These are phyloP conservation scores for Carapus acus DNA, from an alignment of 2,797 vertebrate species.

Conservation along the genomic window DNA sequence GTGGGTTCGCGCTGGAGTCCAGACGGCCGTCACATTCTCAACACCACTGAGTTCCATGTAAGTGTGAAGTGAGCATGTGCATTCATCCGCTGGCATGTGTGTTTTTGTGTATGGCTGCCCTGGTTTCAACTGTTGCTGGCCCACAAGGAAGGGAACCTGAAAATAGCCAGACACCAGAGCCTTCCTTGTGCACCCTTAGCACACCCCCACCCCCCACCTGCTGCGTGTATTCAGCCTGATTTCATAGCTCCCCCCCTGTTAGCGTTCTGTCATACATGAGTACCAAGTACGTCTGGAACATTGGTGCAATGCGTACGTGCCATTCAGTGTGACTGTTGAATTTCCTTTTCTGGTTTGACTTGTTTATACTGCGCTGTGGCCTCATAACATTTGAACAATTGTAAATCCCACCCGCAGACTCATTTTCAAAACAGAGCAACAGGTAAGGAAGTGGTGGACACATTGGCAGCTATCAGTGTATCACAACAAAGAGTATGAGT, in stretches of 20 bases:
- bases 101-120: conserved; percentile 59
- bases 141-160: conserved; percentile 69
- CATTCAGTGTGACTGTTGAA: conserved; percentile 24
- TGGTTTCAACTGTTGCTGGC: conserved; percentile 77
- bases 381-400: neutral
- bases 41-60: conserved; percentile 97
- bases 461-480: too few species aligned
- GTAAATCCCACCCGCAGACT: neutral
- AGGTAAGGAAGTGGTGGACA: too few species aligned
- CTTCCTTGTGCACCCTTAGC: conserved; percentile 56
- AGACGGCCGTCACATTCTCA: conserved; percentile 97
- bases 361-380: conserved; percentile 16
- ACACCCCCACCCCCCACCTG: conserved; percentile 38
- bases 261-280: conserved; percentile 61
- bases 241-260: conserved; percentile 62
- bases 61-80: conserved; percentile 71
- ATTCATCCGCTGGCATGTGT: conserved; percentile 46
- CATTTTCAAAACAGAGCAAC: too few species aligned
- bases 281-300: conserved; percentile 54
- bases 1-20: conserved; percentile 95
- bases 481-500: too few species aligned
- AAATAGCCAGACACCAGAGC: conserved; percentile 73
- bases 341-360: conserved; percentile 30
- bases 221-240: conserved; percentile 68
- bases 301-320: conserved; percentile 40